Percentiles rank a stretch among this genome's conserved stretches.
Conservation (phyloP, 2,888 invertebrate genomes). For the Hemaris fuciformis region DNA sequence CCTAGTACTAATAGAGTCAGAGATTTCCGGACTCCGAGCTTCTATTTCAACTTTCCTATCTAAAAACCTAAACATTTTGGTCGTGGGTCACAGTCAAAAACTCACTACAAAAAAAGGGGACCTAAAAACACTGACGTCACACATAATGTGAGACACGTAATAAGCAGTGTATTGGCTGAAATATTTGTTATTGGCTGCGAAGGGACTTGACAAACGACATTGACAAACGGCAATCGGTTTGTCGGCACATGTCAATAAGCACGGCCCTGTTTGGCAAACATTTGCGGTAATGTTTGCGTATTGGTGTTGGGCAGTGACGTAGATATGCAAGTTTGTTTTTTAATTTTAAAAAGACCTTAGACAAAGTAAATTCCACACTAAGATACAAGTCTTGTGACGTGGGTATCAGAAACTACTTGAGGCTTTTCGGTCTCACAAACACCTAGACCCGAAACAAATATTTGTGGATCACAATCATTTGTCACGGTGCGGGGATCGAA, state of each 20-base stretch:
- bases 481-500: too few species aligned
- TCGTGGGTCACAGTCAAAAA: not conserved
- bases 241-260: slow-evolving; percentile 62
- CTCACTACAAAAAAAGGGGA: not conserved
- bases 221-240: slow-evolving; percentile 64
- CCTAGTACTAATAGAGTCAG: too few species aligned
- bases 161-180: slow-evolving; percentile 23
- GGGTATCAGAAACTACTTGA: too few species aligned
- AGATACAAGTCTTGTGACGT: too few species aligned
- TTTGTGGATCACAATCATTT: too few species aligned
- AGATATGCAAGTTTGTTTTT: not conserved
- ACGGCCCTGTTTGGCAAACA: slow-evolving; percentile 13
- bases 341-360: too few species aligned
- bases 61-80: too few species aligned
- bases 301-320: slow-evolving; percentile 16
- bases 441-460: too few species aligned
- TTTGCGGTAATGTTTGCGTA: slow-evolving; percentile 19
- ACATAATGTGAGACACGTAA: not conserved
- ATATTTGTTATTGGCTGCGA: slow-evolving; percentile 33
- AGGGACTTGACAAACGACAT: slow-evolving; percentile 32
- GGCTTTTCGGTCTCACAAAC: too few species aligned
- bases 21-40: too few species aligned
- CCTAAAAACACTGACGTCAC: not conserved
- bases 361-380: too few species aligned
- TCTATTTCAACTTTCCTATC: too few species aligned